A percentile compares a stretch with the other conserved stretches of the same genome.
Conservation (phyloP, 2,888 invertebrate genomes). For the Conchocele bisecta region DNA sequence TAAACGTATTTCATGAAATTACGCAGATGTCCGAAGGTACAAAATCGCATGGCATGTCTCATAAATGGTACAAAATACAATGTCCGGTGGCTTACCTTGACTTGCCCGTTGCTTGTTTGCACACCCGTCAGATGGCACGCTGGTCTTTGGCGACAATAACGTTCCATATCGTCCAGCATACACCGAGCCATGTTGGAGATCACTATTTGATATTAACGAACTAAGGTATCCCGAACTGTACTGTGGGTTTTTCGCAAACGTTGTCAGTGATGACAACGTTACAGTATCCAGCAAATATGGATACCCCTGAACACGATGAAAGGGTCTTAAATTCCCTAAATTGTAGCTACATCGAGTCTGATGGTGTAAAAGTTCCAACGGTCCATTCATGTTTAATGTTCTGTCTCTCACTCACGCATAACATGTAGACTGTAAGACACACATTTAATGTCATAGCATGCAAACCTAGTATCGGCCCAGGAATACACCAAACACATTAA, state of each 20-base stretch:
- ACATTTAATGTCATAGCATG: no score
- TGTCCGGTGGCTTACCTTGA: constrained; percentile 34
- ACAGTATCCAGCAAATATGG: constrained; percentile 52
- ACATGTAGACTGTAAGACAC: no score
- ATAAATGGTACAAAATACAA: no score
- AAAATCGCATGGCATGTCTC: no score
- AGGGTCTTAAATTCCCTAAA: constrained; percentile 37
- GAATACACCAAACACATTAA: no score
- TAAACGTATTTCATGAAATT: no score
- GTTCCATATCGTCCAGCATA: constrained; percentile 9
- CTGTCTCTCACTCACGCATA: no score
- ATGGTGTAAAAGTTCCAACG: constrained; percentile 48
- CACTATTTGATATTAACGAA: constrained; percentile 37
- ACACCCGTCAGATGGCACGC: constrained; percentile 28
- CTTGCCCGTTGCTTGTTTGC: constrained; percentile 16
- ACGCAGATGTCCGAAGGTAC: no score
- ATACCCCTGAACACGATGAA: constrained; percentile 53
- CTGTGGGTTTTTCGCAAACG: constrained; percentile 38
- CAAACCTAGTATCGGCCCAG: no score
- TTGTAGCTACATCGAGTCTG: constrained; percentile 40
- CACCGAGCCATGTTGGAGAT: constrained; percentile 20
- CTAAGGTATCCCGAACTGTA: constrained; percentile 41
- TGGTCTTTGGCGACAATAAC: constrained; percentile 44
- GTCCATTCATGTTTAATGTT: constrained; percentile 49
- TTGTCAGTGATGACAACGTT: constrained; percentile 44